phyloP scores from a whole-genome alignment of 2,113 vertebrate genomes.

The Prolemur simus region DNA sequence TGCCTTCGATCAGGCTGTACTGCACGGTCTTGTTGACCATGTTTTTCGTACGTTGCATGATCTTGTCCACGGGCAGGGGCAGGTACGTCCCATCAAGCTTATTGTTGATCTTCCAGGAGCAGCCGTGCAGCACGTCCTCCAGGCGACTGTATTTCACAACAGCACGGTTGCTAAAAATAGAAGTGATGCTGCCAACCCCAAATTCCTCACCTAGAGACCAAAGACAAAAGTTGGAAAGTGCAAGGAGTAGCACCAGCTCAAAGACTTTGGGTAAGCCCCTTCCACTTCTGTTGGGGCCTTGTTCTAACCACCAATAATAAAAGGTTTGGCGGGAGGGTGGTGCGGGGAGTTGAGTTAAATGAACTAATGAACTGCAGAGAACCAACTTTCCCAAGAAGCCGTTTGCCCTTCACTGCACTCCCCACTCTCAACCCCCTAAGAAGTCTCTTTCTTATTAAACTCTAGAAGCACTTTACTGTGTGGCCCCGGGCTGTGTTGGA shows the following conservation, averaged over 20 bases:
- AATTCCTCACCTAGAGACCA: constrained; percentile 79
- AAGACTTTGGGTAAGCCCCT: neutral
- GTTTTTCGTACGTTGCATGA: constrained; percentile 77
- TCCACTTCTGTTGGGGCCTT: no score
- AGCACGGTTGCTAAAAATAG: constrained; percentile 82
- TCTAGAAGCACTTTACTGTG: accelerated
- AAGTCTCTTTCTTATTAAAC: neutral
- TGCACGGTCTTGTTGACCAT: constrained; percentile 77
- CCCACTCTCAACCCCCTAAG: accelerated
- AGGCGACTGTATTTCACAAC: constrained; percentile 85
- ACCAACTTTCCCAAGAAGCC: neutral
- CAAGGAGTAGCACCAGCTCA: accelerated
- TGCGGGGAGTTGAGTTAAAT: neutral
- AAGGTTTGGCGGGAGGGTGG: neutral
- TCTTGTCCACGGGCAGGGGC: constrained; percentile 67
- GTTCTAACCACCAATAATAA: accelerated
- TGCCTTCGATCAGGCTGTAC: constrained; percentile 84
- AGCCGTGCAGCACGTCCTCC: constrained; percentile 80
- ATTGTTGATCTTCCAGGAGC: constrained; percentile 86
- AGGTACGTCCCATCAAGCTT: constrained; percentile 81
- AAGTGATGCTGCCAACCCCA: constrained; percentile 84
- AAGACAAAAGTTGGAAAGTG: neutral
- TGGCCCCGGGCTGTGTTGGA: neutral
- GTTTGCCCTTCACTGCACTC: neutral
- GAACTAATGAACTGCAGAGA: neutral